A percentile compares a stretch with the other conserved stretches of the same genome.
Conservation (phyloP, 1,140 invertebrate species). For the Meloidogyne floridensis region DNA sequence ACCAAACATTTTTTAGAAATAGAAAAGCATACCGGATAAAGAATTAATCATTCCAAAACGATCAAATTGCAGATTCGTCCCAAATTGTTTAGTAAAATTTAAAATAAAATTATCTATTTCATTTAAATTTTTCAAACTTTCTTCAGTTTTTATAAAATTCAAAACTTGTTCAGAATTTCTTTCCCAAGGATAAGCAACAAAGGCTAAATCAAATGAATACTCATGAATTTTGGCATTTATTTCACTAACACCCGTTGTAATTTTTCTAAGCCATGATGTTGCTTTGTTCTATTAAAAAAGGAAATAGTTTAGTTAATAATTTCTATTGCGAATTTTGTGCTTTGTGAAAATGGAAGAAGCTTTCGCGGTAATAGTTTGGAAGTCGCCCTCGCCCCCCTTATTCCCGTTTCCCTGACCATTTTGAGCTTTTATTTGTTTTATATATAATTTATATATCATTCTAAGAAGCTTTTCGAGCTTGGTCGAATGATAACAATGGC, state of each 20-base stretch:
- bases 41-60: not conserved
- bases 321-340: no score
- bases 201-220: not conserved
- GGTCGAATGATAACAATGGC: no score
- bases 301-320: no score
- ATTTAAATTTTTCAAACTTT: not conserved
- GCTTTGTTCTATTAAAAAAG: not conserved
- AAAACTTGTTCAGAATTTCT: not conserved
- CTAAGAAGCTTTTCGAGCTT: no score
- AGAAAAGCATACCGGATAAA: not conserved
- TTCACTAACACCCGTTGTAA: not conserved
- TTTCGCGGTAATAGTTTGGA: no score
- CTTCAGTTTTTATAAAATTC: not conserved
- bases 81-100: not conserved
- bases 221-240: not conserved
- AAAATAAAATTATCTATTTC: not conserved
- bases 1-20: no score
- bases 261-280: not conserved
- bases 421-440: no score
- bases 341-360: no score
- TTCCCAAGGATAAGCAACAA: not conserved
- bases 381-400: no score
- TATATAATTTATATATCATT: no score
- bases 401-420: no score
- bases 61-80: not conserved